Evolutionary conservation across 2,113 vertebrate species (phyloP).

Genomic region (Polypterus bichir): DNA sequence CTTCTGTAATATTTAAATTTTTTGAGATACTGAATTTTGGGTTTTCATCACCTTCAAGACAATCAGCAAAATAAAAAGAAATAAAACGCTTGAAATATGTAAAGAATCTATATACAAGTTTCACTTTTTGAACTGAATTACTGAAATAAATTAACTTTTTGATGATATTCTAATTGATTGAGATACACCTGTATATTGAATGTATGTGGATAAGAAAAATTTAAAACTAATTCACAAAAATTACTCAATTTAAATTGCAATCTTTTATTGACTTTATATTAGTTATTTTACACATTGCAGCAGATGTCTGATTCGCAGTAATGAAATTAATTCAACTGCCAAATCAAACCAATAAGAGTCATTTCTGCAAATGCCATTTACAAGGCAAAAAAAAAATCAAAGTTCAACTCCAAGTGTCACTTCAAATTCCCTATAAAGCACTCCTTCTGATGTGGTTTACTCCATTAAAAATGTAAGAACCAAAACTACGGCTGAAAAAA

Average conservation of each 20-base stretch:
- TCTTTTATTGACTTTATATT: conserved; percentile 28
- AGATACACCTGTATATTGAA: no score
- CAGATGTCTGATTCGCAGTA: conserved; percentile 40
- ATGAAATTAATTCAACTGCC: conserved; percentile 40
- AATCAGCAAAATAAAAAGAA: no score
- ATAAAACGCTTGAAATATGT: no score
- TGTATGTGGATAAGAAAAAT: no score
- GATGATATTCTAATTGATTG: no score
- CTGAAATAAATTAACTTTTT: no score
- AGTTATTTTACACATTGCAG: conserved; percentile 55
- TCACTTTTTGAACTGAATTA: no score
- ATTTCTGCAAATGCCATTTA: conserved; percentile 45
- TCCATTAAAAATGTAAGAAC: background rate
- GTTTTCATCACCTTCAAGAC: no score
- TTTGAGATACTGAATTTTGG: no score
- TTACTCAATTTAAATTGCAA: conserved; percentile 22
- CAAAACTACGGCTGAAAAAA: background rate
- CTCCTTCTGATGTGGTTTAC: conserved; percentile 30
- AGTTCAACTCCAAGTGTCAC: conserved; percentile 41
- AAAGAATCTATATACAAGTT: no score
- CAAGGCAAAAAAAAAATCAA: conserved; percentile 40
- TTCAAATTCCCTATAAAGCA: conserved; percentile 15
- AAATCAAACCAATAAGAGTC: conserved; percentile 31
- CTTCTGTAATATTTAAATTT: no score
- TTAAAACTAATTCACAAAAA: conserved; percentile 2